phyloP scores from a whole-genome alignment of 2,797 vertebrate genomes.

The Novumbra hubbsi region DNA sequence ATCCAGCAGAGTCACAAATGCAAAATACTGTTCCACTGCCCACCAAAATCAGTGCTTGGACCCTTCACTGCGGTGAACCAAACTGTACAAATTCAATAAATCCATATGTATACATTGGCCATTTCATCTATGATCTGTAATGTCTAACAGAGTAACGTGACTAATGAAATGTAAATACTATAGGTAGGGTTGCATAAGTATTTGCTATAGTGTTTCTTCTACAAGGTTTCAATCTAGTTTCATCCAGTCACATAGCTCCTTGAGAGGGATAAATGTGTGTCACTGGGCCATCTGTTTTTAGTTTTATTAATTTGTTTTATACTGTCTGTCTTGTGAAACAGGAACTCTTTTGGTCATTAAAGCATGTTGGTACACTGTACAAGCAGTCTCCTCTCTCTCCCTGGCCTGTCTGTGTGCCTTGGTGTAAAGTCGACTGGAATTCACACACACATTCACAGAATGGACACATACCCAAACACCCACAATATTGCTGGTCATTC shows the following conservation, averaged over 20 bases:
- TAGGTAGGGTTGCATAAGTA: slow-evolving; percentile 55
- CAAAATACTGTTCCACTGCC: slow-evolving; percentile 16
- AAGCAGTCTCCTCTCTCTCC: slow-evolving; percentile 42
- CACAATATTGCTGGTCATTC: neutral
- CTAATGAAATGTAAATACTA: slow-evolving; percentile 73
- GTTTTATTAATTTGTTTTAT: slow-evolving; percentile 74
- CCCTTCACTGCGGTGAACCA: slow-evolving; percentile 60
- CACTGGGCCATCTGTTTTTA: slow-evolving; percentile 57
- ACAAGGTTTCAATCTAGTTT: slow-evolving; percentile 14
- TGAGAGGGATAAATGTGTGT: slow-evolving; percentile 57
- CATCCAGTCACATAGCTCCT: slow-evolving; percentile 41
- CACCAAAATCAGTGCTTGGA: slow-evolving; percentile 23
- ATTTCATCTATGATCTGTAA: slow-evolving; percentile 49
- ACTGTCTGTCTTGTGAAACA: slow-evolving; percentile 75
- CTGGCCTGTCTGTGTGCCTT: slow-evolving; percentile 19
- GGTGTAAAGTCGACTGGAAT: neutral
- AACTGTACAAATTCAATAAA: slow-evolving; percentile 67
- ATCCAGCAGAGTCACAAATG: neutral
- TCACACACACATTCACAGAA: neutral
- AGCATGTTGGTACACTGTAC: slow-evolving; percentile 75
- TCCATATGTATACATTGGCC: slow-evolving; percentile 56
- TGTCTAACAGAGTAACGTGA: slow-evolving; percentile 74
- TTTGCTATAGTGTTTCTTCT: slow-evolving; percentile 50
- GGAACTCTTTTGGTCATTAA: slow-evolving; percentile 72
- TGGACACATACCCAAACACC: slow-evolving; percentile 1